These are phyloP conservation scores for Drosophila pseudoananassae DNA, from an alignment of 1,140 invertebrate genomes.

Conservation along the genomic window DNA sequence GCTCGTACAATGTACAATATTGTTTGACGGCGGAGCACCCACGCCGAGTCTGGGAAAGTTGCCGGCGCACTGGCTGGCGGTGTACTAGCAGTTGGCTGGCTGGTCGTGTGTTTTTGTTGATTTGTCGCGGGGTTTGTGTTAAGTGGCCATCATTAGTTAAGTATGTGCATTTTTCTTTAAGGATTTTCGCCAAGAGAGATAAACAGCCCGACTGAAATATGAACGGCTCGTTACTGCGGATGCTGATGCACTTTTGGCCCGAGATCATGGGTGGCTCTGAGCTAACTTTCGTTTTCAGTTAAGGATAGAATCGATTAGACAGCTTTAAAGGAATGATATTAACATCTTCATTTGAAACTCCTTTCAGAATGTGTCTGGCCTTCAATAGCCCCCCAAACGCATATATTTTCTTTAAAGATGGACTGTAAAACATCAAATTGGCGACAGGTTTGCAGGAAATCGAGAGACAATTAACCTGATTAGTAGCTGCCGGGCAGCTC, in stretches of 20 bases:
- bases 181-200: slow-evolving; percentile 62
- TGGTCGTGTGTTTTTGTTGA: slow-evolving; percentile 55
- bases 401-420: too few relatives aligned
- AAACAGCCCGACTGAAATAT: slow-evolving; percentile 47
- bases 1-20: slow-evolving; percentile 59
- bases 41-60: slow-evolving; percentile 74
- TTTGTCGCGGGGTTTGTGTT: slow-evolving; percentile 78
- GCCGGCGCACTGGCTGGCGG: slow-evolving; percentile 12
- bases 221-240: slow-evolving; percentile 47
- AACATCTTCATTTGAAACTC: too few relatives aligned
- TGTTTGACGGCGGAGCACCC: slow-evolving; percentile 43
- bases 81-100: too few relatives aligned
- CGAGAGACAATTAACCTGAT: slow-evolving; percentile 81
- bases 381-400: too few relatives aligned
- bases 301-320: neutral
- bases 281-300: slow-evolving; percentile 53
- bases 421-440: neutral
- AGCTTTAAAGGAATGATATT: neutral
- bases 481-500: slow-evolving; percentile 58
- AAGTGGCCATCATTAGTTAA: slow-evolving; percentile 82
- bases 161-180: slow-evolving; percentile 82
- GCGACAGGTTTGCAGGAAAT: slow-evolving; percentile 68
- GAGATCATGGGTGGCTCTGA: slow-evolving; percentile 50
- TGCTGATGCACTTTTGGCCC: slow-evolving; percentile 46
- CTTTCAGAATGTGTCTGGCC: too few relatives aligned